Conservation (phyloP, 2,113 vertebrate species). For the Datnioides undecimradiatus region DNA sequence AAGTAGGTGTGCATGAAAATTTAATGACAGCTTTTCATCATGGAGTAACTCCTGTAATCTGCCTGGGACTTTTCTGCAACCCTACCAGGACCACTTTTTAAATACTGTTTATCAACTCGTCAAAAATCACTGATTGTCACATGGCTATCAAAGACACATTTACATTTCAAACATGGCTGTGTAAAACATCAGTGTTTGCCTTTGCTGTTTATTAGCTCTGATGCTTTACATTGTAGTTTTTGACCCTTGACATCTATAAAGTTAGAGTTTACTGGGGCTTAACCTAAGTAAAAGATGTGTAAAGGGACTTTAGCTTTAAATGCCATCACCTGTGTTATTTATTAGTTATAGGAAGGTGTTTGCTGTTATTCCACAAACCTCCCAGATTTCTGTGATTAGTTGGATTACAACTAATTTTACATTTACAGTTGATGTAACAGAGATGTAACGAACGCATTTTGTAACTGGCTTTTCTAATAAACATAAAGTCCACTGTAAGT, state of each 20-base stretch:
- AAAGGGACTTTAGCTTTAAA: not conserved
- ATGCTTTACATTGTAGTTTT: not conserved
- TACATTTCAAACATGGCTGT: no score
- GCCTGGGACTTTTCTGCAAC: not conserved
- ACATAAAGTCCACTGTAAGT: no score
- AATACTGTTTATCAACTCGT: not conserved
- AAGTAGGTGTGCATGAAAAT: constrained; percentile 7
- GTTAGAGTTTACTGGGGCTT: not conserved
- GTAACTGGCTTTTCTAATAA: no score
- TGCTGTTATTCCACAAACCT: not conserved
- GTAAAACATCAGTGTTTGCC: not conserved
- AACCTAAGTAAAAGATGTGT: not conserved
- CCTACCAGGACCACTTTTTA: not conserved
- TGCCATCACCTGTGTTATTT: not conserved
- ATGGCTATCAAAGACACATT: no score
- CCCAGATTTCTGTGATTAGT: not conserved
- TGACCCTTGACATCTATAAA: not conserved
- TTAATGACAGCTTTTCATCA: constrained; percentile 14
- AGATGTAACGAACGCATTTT: not conserved
- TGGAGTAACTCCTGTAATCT: constrained; percentile 6
- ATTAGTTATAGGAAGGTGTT: not conserved
- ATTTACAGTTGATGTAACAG: not conserved
- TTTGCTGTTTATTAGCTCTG: not conserved
- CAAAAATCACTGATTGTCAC: no score
- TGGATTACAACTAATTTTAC: no score